These are phyloP conservation scores for Ictalurus punctatus DNA, from an alignment of 2,113 vertebrate genomes.

Conservation along the genomic window DNA sequence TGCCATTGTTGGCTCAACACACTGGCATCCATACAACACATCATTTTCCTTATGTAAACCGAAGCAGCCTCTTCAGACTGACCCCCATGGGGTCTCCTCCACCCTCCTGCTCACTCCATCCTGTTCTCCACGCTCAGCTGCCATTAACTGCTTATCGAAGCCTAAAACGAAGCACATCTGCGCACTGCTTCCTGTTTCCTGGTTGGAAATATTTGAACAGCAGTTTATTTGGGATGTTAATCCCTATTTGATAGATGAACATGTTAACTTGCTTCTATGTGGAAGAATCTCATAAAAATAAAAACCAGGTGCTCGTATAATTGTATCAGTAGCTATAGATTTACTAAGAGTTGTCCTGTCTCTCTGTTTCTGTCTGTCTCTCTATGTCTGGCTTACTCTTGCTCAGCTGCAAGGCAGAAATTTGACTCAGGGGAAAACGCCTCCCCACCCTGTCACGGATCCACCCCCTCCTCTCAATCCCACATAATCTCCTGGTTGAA, in stretches of 20 bases:
- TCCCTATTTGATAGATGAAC: background rate
- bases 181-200: background rate
- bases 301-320: slow-evolving; percentile 8
- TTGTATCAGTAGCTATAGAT: slow-evolving; percentile 18
- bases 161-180: background rate
- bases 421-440: slow-evolving; percentile 33
- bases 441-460: slow-evolving; percentile 4
- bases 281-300: slow-evolving; percentile 23
- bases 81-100: slow-evolving; percentile 1
- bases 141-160: background rate
- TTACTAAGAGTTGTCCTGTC: background rate
- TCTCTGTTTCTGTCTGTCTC: background rate
- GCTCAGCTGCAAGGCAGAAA: slow-evolving; percentile 32
- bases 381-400: background rate
- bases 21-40: slow-evolving; percentile 14
- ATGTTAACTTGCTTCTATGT: background rate
- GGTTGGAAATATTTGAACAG: background rate
- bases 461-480: slow-evolving; percentile 23
- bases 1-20: slow-evolving; percentile 38
- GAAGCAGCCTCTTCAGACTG: slow-evolving; percentile 22
- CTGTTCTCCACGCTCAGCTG: background rate
- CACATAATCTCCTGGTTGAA: slow-evolving; percentile 29
- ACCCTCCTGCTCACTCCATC: background rate
- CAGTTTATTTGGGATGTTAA: background rate
- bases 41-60: slow-evolving; percentile 30